These are phyloP conservation scores for Erythrocercus mccallii DNA, from an alignment of 2,113 vertebrate genomes.

Conservation along the genomic window DNA sequence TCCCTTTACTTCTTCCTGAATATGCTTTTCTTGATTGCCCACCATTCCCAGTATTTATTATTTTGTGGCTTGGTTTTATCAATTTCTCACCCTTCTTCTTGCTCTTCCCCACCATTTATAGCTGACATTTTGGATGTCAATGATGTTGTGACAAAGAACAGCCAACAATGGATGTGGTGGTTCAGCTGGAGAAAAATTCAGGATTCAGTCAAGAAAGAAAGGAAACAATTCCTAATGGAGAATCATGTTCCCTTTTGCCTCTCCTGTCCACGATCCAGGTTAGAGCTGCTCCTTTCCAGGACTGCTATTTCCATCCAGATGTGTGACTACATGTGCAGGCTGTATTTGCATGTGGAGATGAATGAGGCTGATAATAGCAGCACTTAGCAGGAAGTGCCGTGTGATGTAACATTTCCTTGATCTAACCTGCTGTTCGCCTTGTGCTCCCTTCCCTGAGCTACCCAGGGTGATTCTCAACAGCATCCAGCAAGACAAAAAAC, in stretches of 20 bases:
- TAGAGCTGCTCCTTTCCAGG: neutral
- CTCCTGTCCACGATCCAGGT: neutral
- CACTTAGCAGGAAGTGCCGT: constrained; percentile 40
- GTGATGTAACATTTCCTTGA: constrained; percentile 55
- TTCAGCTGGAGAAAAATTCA: neutral
- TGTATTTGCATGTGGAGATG: constrained; percentile 17
- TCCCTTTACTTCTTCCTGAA: neutral
- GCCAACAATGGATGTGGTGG: neutral
- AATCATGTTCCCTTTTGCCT: neutral
- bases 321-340: neutral
- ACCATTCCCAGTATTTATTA: neutral
- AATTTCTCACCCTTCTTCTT: neutral
- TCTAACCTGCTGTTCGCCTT: neutral
- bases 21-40: neutral
- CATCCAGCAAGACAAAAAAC: neutral
- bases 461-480: neutral
- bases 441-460: neutral
- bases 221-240: neutral
- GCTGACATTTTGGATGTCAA: neutral
- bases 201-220: neutral
- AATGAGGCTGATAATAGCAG: constrained; percentile 18
- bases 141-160: neutral
- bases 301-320: neutral
- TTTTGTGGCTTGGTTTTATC: neutral
- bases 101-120: neutral